Conservation (phyloP, 2,797 vertebrate species). For the Microhierax caerulescens region DNA sequence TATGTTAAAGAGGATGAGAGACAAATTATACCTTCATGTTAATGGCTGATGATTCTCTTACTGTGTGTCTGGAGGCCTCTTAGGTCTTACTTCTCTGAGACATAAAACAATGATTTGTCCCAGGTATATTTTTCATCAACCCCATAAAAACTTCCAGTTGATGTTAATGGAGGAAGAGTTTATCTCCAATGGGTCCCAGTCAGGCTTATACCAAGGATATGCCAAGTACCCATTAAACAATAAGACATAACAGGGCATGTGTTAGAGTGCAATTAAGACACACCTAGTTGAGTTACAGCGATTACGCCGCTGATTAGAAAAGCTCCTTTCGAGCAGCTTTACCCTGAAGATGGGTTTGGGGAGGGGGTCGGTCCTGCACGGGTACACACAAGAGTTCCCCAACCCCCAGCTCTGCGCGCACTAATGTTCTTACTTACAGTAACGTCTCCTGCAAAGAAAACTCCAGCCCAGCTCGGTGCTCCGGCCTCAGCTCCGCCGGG, state of each 20-base stretch:
- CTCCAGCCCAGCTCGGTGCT: neutral
- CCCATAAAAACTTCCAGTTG: conserved; percentile 1
- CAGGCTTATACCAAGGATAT: neutral
- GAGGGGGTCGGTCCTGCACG: accelerated
- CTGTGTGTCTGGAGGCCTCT: neutral
- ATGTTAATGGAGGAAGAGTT: neutral
- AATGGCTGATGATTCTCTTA: neutral
- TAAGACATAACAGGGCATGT: neutral
- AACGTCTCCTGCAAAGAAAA: neutral
- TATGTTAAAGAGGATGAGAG: neutral
- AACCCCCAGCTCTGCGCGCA: neutral
- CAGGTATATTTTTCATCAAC: neutral
- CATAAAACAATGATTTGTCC: neutral
- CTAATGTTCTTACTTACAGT: neutral
- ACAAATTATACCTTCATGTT: neutral
- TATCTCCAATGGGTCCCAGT: neutral
- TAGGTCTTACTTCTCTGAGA: neutral
- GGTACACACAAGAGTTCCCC: neutral
- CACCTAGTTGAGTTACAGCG: accelerated
- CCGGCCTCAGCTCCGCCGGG: neutral
- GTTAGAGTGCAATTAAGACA: neutral
- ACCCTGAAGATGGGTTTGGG: neutral
- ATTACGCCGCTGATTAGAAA: neutral
- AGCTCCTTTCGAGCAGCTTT: neutral
- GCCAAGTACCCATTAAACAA: neutral